Evolutionary conservation across 2,113 vertebrate species (phyloP), one percentile per base, ranked within the genome.

Genomic region (Probosciger aterrimus): DNA sequence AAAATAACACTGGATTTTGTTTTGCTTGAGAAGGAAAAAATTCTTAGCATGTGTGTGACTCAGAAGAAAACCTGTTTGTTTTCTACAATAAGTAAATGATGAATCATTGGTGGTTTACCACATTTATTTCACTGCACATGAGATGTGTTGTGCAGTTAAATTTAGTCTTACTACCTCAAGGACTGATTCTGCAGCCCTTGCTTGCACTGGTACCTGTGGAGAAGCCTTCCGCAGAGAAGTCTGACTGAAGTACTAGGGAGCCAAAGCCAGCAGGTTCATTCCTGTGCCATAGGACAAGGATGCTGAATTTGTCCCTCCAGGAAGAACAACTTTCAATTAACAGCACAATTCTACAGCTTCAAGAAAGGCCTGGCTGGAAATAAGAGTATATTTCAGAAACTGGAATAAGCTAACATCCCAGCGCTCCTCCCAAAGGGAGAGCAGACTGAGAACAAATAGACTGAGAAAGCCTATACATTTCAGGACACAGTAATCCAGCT

Each of bases 41-140:
- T 81, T 77, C 71, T 87, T 74, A 76, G 46, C 28, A 73, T 52
- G 59, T 12, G 8, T 73, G 37, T 93, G 93, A 95, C 91, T 97
- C 96, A 96, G 92, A 92, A 96, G 70, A 73, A 95, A 95, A 84
- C 62, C 41, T 96, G n/a, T 79, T 86, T 94, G 82, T 90, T 93
- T 97, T 91, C 74, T 93, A 47, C 39, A 86, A 76, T 88, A 96
- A 92, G 82, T 92, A 92, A 94, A 90, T 0, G 37, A 69, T 96
- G 95, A 95, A 87, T 95, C 90, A 84, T 70, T 67, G 75, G 91
- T 93, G 86, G 85, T 88, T 96, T 92, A 93, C 82, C 92, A 86
- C 92, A 89, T 83, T 82, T 91, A 77, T 96, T 97, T 96, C 71
- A 55, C 52, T 86, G 86, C 74, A 91, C 82, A 88, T 82, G 92